Evolutionary conservation across 2,797 vertebrate species (phyloP), one percentile per base, ranked within the genome.

Genomic region (Onychomys leucogaster): DNA sequence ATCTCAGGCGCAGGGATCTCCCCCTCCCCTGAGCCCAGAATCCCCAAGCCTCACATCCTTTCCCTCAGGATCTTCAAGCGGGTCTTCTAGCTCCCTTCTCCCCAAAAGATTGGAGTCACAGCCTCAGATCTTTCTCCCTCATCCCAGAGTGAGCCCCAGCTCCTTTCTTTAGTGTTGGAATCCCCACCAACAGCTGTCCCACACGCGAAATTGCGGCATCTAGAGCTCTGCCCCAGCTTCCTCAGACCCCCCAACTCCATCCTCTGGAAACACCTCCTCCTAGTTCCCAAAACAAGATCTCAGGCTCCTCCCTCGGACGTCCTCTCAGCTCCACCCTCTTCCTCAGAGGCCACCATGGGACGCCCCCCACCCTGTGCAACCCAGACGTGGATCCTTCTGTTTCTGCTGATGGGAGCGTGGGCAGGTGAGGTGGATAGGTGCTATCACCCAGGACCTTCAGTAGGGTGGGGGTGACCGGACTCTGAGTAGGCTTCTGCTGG

Each of bases 371-470:
- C 89, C 27, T 17, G 65, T 6, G 37, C 91, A 8, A 34, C 19
- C 78, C 43, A 78, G 88, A 25, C n/a, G n/a, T 94, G 94, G 92
- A 87, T 41, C 29, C 29, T 94, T n/a, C 63, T 84, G 73, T 49
- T 95, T 23, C 73, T 96, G 92, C 95, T 94, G 17, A 12, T 81
- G 86, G 95, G 90, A 87, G 34, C 65, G 92, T 85, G 91, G 87
- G 55, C 96, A 97, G 97, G 97, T 97, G 95, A 97, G 96, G 81
- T 37, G 67, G 34, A 12, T 7, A 12, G 37, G 32, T 16, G 46
- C 29, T 55, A 7, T 0, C 41, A 46, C 9, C 0, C 41, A 41
- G 41, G 13, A 29, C 23, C 41, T 23, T 23, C 12, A 9, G 76
- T 19, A 9, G 6, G 63, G 9, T 76, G 29, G 25, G 41, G 19